Base-by-base conservation (phyloP, 1,140 invertebrate species). In the Drosophila persimilis region DNA sequence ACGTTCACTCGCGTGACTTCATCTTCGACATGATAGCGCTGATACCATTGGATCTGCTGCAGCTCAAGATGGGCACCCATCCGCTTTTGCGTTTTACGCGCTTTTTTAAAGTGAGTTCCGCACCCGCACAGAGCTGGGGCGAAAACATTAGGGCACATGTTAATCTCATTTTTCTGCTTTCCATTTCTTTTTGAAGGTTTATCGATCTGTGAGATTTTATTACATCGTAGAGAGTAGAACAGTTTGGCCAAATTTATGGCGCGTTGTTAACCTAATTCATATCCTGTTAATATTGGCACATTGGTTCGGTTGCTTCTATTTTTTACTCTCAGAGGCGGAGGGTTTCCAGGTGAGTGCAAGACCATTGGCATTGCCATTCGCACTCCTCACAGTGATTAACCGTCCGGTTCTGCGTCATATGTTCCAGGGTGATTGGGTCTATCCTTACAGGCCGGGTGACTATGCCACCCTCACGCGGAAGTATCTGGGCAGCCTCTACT, bases 291-390 rank as follows among this genome's bases (percentile, higher is more conserved):
- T 99, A 74, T 93, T 98, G 66, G 97, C 97, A 20, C 98, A 99
- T 90, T 99, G 98, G 98, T 99, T 99, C 91, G 98, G 97, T 39
- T 98, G 97, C 91, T 99, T 99, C 93, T 99, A 99, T 93, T 99
- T 97, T 92, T 92, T 99, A 63, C 94, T 99, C 22, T 98, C 97
- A 5, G 97, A 98, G 90, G 95, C 96, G 24, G 97, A 99, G 92
- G 95, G 95, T 2, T 98, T 98, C 92, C 93, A 94, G 91, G 95
- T 95, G 60, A 90, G 88, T 35, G 11, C n/a, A 11, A 6, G 6
- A 9, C 15, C 35, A 20, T 20, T 20, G 20, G 20, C 31, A 35
- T 3, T 11, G 0, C 31, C 9, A 39, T 5, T 39, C 29, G 7
- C 29, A 0, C 3, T 24, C 8, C 20, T 6, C 0, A 29, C 46